A percentile compares a stretch with the other conserved stretches of the same genome.
Conservation (phyloP, 2,113 vertebrate genomes). For the Macroglossus sobrinus region DNA sequence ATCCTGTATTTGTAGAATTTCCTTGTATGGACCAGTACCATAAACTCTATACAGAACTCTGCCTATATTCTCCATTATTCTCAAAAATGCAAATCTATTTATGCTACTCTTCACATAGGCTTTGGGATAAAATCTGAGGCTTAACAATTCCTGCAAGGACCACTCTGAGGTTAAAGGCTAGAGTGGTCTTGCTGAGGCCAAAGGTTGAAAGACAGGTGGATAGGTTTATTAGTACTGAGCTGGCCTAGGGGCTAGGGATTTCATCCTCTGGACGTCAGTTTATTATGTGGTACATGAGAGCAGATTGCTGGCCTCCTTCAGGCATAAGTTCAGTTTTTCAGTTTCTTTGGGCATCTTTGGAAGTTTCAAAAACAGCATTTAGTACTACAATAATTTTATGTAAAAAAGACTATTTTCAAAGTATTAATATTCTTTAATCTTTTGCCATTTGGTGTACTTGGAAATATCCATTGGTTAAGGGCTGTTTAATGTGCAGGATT, state of each 20-base stretch:
- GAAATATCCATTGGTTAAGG: background rate
- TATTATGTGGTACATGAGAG: background rate
- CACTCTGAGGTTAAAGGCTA: background rate
- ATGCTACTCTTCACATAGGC: background rate
- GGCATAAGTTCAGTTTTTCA: background rate
- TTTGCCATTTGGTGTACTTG: background rate
- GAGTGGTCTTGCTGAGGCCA: background rate
- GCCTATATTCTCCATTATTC: background rate
- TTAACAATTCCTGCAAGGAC: background rate
- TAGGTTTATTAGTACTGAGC: background rate
- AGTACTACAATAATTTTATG: background rate
- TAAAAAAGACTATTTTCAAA: constrained; percentile 14
- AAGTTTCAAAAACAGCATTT: background rate
- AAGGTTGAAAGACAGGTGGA: background rate
- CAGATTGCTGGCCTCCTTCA: background rate
- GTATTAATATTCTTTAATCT: constrained; percentile 16
- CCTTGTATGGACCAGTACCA: background rate
- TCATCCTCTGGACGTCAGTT: background rate
- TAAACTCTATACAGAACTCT: background rate
- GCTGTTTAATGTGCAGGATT: background rate
- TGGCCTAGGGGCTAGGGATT: background rate
- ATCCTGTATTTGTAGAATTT: background rate
- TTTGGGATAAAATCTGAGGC: background rate
- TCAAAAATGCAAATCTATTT: background rate
- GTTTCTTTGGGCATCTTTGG: background rate